Base-by-base conservation (phyloP, 2,113 vertebrate species). In the Amia ocellicauda region DNA sequence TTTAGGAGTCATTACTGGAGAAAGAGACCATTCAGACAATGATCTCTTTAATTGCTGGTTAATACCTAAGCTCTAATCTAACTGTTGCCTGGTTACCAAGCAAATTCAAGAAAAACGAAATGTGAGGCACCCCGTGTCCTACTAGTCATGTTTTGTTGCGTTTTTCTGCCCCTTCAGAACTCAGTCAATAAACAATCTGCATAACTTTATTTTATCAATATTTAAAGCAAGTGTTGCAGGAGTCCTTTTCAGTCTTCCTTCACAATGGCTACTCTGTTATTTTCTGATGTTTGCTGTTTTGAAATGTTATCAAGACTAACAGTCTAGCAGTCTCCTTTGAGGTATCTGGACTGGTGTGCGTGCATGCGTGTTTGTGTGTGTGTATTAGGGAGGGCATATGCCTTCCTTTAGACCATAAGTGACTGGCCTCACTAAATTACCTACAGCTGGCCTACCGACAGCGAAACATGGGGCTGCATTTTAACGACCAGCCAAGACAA, bases 111-210 rank as follows among this genome's bases (percentile, higher is more conserved):
- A 22, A 10, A 11, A 63, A 64, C 76, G 80, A 72, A 69, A 74
- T 67, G 62, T 65, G 73, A 72, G 80, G 28, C 10, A 11, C 14
- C 52, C 45, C 73, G 69, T 49, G 45, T 68, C 52, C 69, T 64
- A 62, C 71, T 70, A 79, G 81, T 82, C 78, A 76, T 86, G n/a
- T n/a, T n/a, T n/a, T n/a, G n/a, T n/a, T n/a, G n/a, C n/a, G n/a
- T 53, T 24, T 20, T 24, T 57, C 42, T 62, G 79, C 82, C 74
- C 74, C 77, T 80, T 73, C 66, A 64, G 41, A 70, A 78, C 69
- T 77, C 71, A 74, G 89, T 93, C 91, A 85, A 91, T 93, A 88
- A 89, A 87, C 79, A 82, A 91, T 94, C 90, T 92, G 89, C 92
- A 91, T 92, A 85, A 76, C 64, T 80, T 77, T 84, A 83, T 81